Evolutionary conservation across 1,140 invertebrate genomes (phyloP).

Genomic region (Reticulitermes speratus): DNA sequence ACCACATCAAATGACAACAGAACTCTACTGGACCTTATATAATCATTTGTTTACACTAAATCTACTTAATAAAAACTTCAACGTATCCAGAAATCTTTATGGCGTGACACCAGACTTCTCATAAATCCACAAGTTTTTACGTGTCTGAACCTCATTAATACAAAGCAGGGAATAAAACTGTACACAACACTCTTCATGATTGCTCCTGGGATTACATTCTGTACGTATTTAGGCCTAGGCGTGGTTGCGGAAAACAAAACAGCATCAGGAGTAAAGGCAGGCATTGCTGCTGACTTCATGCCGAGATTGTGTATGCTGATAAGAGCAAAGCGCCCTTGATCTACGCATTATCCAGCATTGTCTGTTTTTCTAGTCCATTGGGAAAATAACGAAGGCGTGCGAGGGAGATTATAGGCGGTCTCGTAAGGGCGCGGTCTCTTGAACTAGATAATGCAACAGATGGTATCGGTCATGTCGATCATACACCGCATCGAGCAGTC

Average conservation of each 20-base stretch:
- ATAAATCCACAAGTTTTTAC: background rate
- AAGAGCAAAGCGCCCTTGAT: slow-evolving; percentile 8
- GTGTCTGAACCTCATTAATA: background rate
- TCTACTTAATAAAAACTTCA: too few species aligned
- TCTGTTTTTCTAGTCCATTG: background rate
- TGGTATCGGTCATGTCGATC: background rate
- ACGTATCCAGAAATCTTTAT: background rate
- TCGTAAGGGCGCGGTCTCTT: background rate
- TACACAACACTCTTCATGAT: background rate
- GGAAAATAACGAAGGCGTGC: background rate
- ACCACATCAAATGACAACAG: too few species aligned
- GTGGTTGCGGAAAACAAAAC: background rate
- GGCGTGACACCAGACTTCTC: background rate
- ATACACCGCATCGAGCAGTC: background rate
- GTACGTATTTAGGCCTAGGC: background rate
- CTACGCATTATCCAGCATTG: background rate
- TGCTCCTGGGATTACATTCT: background rate
- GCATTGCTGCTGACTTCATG: background rate
- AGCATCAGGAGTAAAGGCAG: background rate
- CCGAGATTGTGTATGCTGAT: background rate
- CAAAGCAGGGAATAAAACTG: background rate
- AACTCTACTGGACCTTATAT: too few species aligned
- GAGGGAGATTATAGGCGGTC: background rate
- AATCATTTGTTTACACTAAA: too few species aligned
- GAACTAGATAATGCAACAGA: background rate